Evolutionary conservation across 2,797 vertebrate species (phyloP), one percentile per base, ranked within the genome.

Genomic region (Ciconia nigra): DNA sequence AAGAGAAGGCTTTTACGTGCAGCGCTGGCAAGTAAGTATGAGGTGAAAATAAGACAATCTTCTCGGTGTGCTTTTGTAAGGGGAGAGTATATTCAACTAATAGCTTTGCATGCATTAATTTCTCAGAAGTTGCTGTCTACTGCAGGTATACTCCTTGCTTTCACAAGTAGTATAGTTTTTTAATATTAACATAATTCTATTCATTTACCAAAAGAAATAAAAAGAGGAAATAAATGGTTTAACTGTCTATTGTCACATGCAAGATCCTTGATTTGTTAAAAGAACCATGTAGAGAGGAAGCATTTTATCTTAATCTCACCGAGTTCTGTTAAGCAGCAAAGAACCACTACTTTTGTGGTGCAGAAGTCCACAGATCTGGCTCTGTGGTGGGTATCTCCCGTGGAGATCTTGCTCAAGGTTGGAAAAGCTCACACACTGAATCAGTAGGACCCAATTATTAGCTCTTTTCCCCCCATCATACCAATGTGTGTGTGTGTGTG

Each of bases 341-440:
- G 86, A 86, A 72, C 66, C 89, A 92, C 57, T 92, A 93, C 69
- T 73, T 95, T 88, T 95, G 93, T 96, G 96, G 83, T 1, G 31
- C 52, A 51, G 57, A 84, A 93, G 87, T 94, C 92, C 94, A 97
- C 89, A 96, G 94, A 97, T 97, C 96, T 97, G 92, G 59, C 97
- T 96, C 95, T 90, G 94, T 83, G 91, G 93, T 93, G 66, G 88
- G 78, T 73, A 44, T 73, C 77, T 87, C 96, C 92, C 3, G 16
- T 77, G 52, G 97, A 90, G 92, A 96, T 88, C 89, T 79, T 95
- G 92, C 94, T 96, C 72, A 86, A 83, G 87, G 91, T 82, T 96
- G 71, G 95, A 86, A 92, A 94, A 80, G 92, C 89, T 94, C 93
- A 87, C 49, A 87, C 41, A 33, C 88, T 82, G 94, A 79, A 95